phyloP scores from a whole-genome alignment of 2,888 invertebrate species.

The Callinectes sapidus region DNA sequence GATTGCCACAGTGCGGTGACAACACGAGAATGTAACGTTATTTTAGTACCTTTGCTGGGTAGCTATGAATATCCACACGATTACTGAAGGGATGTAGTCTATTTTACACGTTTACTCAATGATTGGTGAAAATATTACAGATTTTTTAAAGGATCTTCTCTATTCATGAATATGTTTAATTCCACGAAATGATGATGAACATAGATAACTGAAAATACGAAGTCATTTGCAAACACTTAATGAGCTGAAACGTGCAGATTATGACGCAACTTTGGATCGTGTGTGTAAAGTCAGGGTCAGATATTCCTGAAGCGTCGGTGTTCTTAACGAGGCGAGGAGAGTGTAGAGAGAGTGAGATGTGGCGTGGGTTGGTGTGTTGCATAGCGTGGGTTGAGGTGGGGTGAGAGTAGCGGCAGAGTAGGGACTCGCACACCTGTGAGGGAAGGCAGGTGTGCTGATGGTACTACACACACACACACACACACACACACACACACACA shows the following conservation, averaged over 20 bases:
- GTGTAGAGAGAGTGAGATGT: neutral
- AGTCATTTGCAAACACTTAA: neutral
- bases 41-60: neutral
- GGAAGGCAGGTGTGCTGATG: neutral
- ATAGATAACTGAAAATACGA: neutral
- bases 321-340: too few species aligned
- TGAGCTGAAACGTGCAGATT: neutral
- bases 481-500: conserved; percentile 20
- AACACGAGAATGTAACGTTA: neutral
- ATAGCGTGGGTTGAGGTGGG: neutral
- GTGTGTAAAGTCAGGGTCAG: neutral
- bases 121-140: too few species aligned
- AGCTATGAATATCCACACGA: too few species aligned
- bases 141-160: too few species aligned
- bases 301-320: too few species aligned
- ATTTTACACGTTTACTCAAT: too few species aligned
- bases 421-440: neutral
- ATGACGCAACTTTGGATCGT: neutral
- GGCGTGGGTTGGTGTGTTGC: neutral
- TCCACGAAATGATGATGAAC: too few species aligned
- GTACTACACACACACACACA: neutral
- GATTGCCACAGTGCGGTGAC: neutral
- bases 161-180: too few species aligned
- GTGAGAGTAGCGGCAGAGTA: neutral
- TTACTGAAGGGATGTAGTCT: too few species aligned